Evolutionary conservation across 2,888 invertebrate species (phyloP).

Genomic region (Amphipyra berbera): DNA sequence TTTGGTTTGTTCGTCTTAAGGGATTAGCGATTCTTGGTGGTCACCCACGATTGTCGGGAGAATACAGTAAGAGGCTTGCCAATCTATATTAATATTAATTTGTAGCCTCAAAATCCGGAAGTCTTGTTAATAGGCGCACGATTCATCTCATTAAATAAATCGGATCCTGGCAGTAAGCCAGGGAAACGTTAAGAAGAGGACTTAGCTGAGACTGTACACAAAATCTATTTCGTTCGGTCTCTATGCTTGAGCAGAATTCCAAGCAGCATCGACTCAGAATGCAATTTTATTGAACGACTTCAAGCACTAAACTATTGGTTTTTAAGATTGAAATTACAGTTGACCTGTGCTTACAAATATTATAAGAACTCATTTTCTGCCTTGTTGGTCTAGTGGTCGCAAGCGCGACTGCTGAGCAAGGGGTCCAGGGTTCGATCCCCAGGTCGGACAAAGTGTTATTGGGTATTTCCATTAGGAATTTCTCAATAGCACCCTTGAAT

Average conservation of each 20-base stretch:
- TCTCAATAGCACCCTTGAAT: no score
- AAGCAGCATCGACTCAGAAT: slow-evolving; percentile 2
- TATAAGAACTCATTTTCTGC: slow-evolving; percentile 5
- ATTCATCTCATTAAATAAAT: slow-evolving; percentile 7
- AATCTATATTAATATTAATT: slow-evolving; percentile 41
- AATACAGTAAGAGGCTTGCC: slow-evolving; percentile 11
- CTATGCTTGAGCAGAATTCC: slow-evolving; percentile 6
- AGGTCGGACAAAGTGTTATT: no score
- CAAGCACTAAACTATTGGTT: not conserved
- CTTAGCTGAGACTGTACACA: not conserved
- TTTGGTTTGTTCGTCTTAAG: slow-evolving; percentile 45
- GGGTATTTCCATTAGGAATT: no score
- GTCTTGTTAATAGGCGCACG: not conserved
- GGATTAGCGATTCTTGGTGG: slow-evolving; percentile 52
- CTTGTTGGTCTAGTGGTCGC: no score
- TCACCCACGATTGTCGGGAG: slow-evolving; percentile 28
- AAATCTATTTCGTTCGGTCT: slow-evolving; percentile 14
- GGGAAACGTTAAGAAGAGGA: not conserved
- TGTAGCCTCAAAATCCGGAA: not conserved
- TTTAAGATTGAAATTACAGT: not conserved
- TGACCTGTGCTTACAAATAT: not conserved
- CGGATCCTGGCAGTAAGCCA: slow-evolving; percentile 4
- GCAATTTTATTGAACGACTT: slow-evolving; percentile 7
- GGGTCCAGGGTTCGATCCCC: no score
- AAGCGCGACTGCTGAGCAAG: no score